Conservation (phyloP, 2,113 vertebrate genomes). For the Colinus virginianus region DNA sequence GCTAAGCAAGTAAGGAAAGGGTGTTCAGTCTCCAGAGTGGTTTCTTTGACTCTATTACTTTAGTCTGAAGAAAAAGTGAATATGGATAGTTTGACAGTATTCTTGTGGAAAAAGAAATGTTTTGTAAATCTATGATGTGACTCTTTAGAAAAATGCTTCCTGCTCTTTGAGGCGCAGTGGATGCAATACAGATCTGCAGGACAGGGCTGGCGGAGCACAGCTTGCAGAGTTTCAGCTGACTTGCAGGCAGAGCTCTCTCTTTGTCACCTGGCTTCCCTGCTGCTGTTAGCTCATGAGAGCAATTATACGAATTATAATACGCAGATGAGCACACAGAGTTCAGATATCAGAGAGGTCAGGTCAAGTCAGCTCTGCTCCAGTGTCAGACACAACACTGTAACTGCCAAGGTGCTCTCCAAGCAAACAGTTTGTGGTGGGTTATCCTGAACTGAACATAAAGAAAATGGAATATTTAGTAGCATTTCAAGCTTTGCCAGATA, state of each 20-base stretch:
- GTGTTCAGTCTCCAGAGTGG: neutral
- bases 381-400: neutral
- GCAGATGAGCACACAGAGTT: neutral
- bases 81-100: neutral
- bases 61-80: neutral
- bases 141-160: neutral
- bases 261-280: neutral
- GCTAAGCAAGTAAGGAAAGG: neutral
- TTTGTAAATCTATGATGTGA: neutral
- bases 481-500: slow-evolving; percentile 29
- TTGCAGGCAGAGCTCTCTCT: neutral
- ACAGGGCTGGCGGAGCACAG: neutral
- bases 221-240: neutral
- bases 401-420: neutral
- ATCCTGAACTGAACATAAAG: neutral
- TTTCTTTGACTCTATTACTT: neutral
- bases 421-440: neutral
- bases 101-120: neutral
- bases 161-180: neutral
- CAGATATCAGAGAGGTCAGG: neutral
- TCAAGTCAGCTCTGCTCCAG: neutral
- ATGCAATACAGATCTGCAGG: neutral
- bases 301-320: neutral
- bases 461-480: neutral
- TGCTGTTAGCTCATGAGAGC: neutral